Conservation (phyloP, 1,140 invertebrate species). For the Lordiphosa collinella region DNA sequence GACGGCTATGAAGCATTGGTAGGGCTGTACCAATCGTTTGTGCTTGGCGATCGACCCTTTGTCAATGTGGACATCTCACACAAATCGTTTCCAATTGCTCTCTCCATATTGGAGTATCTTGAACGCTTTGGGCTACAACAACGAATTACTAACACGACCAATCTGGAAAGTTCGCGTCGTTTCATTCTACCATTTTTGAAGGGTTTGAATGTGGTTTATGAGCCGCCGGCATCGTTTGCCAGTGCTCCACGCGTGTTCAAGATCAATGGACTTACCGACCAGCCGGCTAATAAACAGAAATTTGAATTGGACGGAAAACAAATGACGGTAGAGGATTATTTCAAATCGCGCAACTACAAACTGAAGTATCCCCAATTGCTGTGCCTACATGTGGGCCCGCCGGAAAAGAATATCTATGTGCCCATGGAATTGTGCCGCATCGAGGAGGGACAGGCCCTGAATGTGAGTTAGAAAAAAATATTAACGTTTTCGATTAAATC, state of each 20-base stretch:
- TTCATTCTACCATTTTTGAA: slow-evolving; percentile 30
- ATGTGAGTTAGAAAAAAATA: slow-evolving; percentile 31
- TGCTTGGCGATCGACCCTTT: slow-evolving; percentile 85
- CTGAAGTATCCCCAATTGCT: slow-evolving; percentile 82
- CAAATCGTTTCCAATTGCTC: slow-evolving; percentile 84
- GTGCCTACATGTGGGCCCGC: slow-evolving; percentile 83
- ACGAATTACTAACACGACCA: not conserved
- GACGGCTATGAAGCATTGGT: slow-evolving; percentile 86
- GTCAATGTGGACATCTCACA: slow-evolving; percentile 89
- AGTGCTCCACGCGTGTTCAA: slow-evolving; percentile 75
- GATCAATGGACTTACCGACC: slow-evolving; percentile 80
- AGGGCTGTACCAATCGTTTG: slow-evolving; percentile 87
- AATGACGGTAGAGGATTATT: slow-evolving; percentile 81
- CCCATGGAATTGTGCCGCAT: slow-evolving; percentile 84
- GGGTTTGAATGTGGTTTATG: slow-evolving; percentile 56
- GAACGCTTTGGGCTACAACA: slow-evolving; percentile 1
- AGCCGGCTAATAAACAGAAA: slow-evolving; percentile 49
- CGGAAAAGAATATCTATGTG: slow-evolving; percentile 81
- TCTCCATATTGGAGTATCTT: slow-evolving; percentile 80
- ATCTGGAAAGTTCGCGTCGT: not conserved
- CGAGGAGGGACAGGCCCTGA: slow-evolving; percentile 82
- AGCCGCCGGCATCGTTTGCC: slow-evolving; percentile 45
- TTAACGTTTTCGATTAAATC: not conserved
- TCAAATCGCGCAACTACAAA: slow-evolving; percentile 22
- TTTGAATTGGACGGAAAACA: slow-evolving; percentile 66